A percentile compares a stretch with the other conserved stretches of the same genome.
These are phyloP conservation scores for Gila orcuttii DNA, from an alignment of 2,113 vertebrate genomes.

Conservation along the genomic window DNA sequence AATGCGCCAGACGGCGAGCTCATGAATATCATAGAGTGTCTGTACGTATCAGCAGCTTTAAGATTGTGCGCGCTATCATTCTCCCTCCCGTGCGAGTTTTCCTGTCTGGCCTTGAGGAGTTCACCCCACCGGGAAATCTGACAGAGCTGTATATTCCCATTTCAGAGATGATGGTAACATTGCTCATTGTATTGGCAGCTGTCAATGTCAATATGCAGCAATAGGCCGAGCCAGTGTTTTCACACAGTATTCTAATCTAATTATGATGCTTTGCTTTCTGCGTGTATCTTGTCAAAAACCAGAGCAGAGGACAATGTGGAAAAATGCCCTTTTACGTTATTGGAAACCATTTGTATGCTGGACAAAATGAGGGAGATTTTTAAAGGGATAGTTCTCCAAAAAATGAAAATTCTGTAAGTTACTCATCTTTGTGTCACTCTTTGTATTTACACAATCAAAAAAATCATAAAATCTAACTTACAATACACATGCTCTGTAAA, in stretches of 20 bases:
- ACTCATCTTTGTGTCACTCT: too few relatives aligned
- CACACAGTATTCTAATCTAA: constrained; percentile 80
- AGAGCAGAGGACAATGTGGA: constrained; percentile 64
- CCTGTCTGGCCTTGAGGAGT: constrained; percentile 55
- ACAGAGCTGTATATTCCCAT: constrained; percentile 77
- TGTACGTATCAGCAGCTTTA: constrained; percentile 48
- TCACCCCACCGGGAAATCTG: constrained; percentile 63
- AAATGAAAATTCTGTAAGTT: background rate
- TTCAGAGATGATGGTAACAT: constrained; percentile 73
- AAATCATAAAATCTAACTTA: background rate
- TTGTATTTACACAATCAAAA: background rate
- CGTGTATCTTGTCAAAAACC: constrained; percentile 60
- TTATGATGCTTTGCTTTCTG: constrained; percentile 70
- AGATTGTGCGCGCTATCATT: background rate
- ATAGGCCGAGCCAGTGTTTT: constrained; percentile 78
- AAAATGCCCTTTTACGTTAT: constrained; percentile 42
- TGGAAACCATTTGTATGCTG: background rate
- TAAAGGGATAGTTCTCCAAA: background rate
- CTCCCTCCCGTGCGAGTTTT: background rate
- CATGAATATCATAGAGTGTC: constrained; percentile 50
- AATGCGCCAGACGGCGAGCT: constrained; percentile 27
- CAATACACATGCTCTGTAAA: background rate
- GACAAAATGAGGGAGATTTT: background rate
- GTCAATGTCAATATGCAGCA: constrained; percentile 78
- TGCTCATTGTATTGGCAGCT: constrained; percentile 82